A percentile compares a stretch with the other conserved stretches of the same genome.
Conservation (phyloP, 1,140 invertebrate species). For the Drosophila cardini region DNA sequence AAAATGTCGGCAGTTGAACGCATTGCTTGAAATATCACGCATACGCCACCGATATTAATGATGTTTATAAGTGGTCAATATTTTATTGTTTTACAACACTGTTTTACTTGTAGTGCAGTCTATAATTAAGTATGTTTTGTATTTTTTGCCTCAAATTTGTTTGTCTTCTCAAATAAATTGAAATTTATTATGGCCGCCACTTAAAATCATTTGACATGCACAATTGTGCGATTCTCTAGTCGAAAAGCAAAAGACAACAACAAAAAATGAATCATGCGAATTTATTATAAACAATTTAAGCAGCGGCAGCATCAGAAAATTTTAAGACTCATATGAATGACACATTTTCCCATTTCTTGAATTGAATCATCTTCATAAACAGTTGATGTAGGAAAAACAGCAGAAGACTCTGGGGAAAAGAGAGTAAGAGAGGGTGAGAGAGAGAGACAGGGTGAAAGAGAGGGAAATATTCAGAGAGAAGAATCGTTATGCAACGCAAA, state of each 20-base stretch:
- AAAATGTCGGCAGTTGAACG: conserved; percentile 24
- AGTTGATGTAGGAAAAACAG: background rate
- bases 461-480: too few species aligned
- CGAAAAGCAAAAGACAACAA: conserved; percentile 14
- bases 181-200: conserved; percentile 75
- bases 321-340: conserved; percentile 59
- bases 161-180: conserved; percentile 58
- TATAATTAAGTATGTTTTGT: conserved; percentile 10
- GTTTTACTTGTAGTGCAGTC: conserved; percentile 2
- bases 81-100: conserved; percentile 5
- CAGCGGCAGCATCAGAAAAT: conserved; percentile 33
- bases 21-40: conserved; percentile 33
- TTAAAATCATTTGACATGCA: conserved; percentile 67
- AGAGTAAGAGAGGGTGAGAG: background rate
- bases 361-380: conserved; percentile 64
- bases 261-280: conserved; percentile 61
- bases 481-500: conserved; percentile 58
- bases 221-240: conserved; percentile 49
- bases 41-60: conserved; percentile 36
- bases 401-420: background rate
- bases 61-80: conserved; percentile 40
- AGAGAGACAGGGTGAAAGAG: background rate
- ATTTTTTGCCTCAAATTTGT: conserved; percentile 23
- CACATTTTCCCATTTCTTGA: conserved; percentile 62
- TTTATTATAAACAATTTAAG: conserved; percentile 76